Conservation (phyloP, 2,113 vertebrate species). For the Xenus cinereus region DNA sequence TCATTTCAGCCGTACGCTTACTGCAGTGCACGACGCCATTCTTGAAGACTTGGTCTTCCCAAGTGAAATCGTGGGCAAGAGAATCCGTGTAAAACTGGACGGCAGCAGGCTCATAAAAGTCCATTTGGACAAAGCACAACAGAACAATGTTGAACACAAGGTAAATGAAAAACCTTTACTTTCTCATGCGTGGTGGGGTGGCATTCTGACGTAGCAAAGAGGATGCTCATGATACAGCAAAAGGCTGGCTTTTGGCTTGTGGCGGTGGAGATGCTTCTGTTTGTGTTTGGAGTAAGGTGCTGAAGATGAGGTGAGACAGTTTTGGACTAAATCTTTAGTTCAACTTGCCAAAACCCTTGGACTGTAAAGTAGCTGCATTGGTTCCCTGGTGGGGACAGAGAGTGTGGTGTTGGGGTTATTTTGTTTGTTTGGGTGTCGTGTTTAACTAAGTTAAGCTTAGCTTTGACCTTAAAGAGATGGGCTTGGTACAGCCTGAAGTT, state of each 20-base stretch:
- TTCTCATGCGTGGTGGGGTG: background rate
- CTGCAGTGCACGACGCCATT: constrained; percentile 94
- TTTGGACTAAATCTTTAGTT: background rate
- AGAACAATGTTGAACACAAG: constrained; percentile 99
- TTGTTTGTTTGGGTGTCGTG: background rate
- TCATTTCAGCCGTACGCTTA: constrained; percentile 87
- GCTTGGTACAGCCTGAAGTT: background rate
- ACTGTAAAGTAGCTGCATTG: background rate
- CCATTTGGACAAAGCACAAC: constrained; percentile 97
- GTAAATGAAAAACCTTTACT: constrained; percentile 53
- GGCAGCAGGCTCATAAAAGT: constrained; percentile 98
- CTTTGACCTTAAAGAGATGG: background rate
- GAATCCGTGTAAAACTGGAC: constrained; percentile 94
- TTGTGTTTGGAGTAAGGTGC: background rate
- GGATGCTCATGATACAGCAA: background rate
- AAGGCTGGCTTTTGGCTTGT: background rate
- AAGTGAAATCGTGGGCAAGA: constrained; percentile 97
- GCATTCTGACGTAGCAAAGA: background rate
- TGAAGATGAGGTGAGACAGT: background rate
- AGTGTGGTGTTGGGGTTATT: background rate
- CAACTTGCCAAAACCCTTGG: background rate
- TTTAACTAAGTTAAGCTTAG: background rate
- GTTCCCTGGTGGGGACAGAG: background rate
- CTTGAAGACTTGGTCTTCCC: constrained; percentile 98
- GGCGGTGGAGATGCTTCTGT: background rate